These are phyloP conservation scores for Callyntrura sp. DNA, from an alignment of 2,888 invertebrate genomes.

Conservation along the genomic window DNA sequence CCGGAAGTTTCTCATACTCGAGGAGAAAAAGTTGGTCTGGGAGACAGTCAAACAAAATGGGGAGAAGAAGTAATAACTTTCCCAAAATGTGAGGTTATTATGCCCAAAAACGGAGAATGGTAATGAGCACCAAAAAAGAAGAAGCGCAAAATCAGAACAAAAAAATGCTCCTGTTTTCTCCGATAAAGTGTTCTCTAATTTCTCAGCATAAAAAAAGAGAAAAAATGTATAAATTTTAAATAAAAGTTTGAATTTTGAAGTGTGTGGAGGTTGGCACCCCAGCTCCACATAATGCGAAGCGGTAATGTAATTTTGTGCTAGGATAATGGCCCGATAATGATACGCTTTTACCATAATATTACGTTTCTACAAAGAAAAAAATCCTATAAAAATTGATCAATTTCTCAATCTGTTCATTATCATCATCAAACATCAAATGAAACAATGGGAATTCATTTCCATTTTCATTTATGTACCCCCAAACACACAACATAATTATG, in stretches of 20 bases:
- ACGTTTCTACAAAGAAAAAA: constrained; percentile 23
- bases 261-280: constrained; percentile 13
- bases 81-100: constrained; percentile 37
- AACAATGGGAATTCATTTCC: constrained; percentile 22
- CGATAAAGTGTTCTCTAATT: constrained; percentile 9
- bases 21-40: too few species aligned
- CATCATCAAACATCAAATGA: constrained; percentile 38
- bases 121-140: constrained; percentile 25
- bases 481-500: too few species aligned
- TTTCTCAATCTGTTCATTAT: constrained; percentile 43
- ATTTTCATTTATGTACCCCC: too few species aligned
- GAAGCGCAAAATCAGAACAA: too few species aligned
- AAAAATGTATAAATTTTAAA: neutral
- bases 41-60: too few species aligned
- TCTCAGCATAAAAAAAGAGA: neutral
- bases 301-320: constrained; percentile 7
- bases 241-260: too few species aligned
- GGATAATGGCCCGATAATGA: constrained; percentile 48
- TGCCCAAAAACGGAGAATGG: constrained; percentile 36
- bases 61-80: constrained; percentile 1
- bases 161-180: too few species aligned
- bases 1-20: constrained; percentile 56
- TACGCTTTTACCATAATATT: constrained; percentile 23
- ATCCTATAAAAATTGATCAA: constrained; percentile 49
- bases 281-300: too few species aligned